Conservation (phyloP, 2,113 vertebrate genomes). For the Nibea coibor region DNA sequence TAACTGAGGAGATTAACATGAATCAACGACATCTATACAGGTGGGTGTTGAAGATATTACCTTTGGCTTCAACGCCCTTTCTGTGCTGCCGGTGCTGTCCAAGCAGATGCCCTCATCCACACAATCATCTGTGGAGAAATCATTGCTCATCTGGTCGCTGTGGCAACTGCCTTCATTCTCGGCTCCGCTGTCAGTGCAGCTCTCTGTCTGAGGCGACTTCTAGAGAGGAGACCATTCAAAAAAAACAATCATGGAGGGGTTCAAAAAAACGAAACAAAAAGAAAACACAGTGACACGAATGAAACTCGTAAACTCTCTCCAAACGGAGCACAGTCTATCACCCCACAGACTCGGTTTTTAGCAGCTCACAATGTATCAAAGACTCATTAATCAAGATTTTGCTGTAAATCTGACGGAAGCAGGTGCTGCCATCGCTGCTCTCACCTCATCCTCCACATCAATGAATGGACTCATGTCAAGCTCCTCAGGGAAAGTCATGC, state of each 20-base stretch:
- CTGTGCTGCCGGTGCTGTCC: slow-evolving; percentile 90
- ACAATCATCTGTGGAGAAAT: slow-evolving; percentile 97
- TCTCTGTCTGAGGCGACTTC: slow-evolving; percentile 99
- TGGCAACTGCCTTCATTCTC: slow-evolving; percentile 99
- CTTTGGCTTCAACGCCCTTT: slow-evolving; percentile 94
- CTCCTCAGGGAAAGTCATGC: slow-evolving; percentile 98
- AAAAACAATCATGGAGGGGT: slow-evolving; percentile 7
- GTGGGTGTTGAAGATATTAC: slow-evolving; percentile 72
- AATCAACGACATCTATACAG: not conserved
- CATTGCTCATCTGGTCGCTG: slow-evolving; percentile 99
- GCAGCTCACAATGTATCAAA: not conserved
- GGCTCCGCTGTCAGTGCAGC: slow-evolving; percentile 98
- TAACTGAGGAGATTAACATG: not conserved
- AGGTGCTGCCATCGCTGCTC: slow-evolving; percentile 1
- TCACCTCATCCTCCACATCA: slow-evolving; percentile 98
- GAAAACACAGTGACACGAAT: not conserved
- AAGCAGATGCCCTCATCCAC: slow-evolving; percentile 99
- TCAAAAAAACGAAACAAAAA: too few species aligned
- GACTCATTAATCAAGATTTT: not conserved
- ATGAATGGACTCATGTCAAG: slow-evolving; percentile 98
- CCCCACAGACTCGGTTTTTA: too few species aligned
- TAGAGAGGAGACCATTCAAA: slow-evolving; percentile 64
- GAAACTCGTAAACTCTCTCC: too few species aligned
- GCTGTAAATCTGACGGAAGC: slow-evolving; percentile 27
- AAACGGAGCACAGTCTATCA: too few species aligned